Evolutionary conservation across 2,888 invertebrate genomes (phyloP), one percentile per base, ranked within the genome.

Genomic region (Pseudococcus longispinus): DNA sequence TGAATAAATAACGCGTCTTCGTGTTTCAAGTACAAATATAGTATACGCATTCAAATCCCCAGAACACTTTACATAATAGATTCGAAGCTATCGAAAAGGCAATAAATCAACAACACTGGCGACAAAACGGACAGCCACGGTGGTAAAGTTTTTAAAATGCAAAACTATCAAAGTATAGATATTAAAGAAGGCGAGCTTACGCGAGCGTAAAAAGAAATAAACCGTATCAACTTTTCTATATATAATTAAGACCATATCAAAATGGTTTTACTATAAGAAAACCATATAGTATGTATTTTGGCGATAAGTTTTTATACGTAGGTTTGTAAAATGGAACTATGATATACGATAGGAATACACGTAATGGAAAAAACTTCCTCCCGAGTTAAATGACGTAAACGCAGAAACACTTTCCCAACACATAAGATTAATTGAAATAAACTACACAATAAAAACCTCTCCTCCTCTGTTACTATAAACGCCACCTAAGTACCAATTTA

Each of bases 51-150:
- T 70, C 70, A 70, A 70, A 70, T 70, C 20, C 77, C 77, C 77
- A 80, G 23, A 80, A 80, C 77, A 80, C 77, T 80, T 80, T 80
- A 80, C 42, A 80, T 80, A 80, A 80, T 80, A 80, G 42, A 80
- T 80, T 80, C 77, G 77, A 2, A 80, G 77, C 20, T 80, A 80
- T 80, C 77, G 77, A 80, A 80, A 42, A 42, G 42, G 77, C 42
- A 37, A 80, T 80, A 80, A 80, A 80, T 80, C 77, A 80, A 42
- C 77, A 9, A 42, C 77, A 42, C 20, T n/a, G 77, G 77, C 77
- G 77, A 80, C 77, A 80, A 80, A 80, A 42, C 8, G 77, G 42
- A 37, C 37, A 80, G 77, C 77, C 23, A 13, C 9, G 15, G 29
- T 42, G 77, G 77, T 18, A 80, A 80, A 80, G 77, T 80, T 80